A percentile compares a stretch with the other conserved stretches of the same genome.
Conservation (phyloP, 2,113 vertebrate genomes). For the Dendropsophus ebraccatus region DNA sequence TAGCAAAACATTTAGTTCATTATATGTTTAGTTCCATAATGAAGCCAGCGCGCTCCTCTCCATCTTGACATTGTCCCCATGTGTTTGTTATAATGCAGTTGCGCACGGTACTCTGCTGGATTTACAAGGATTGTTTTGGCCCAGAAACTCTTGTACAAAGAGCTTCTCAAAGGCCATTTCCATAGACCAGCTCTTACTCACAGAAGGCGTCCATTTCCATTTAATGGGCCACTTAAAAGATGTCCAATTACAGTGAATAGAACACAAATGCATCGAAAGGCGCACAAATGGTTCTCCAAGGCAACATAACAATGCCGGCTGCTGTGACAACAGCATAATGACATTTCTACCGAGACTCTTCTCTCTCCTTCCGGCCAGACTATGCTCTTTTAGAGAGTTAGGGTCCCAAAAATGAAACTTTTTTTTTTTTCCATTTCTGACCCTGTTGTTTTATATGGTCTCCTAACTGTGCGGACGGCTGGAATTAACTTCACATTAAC, state of each 20-base stretch:
- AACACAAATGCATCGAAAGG: constrained; percentile 23
- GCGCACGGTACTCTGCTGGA: neutral
- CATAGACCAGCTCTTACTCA: constrained; percentile 27
- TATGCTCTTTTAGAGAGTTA: neutral
- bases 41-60: neutral
- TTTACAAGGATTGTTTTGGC: constrained; percentile 35
- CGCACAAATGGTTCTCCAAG: constrained; percentile 49
- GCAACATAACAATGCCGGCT: constrained; percentile 31
- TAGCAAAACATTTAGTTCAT: neutral
- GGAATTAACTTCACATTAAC: neutral
- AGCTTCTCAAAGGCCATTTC: constrained; percentile 43
- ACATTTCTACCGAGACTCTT: constrained; percentile 36
- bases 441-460: neutral
- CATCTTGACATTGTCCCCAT: neutral
- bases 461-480: neutral
- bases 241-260: constrained; percentile 46
- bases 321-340: neutral
- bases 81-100: neutral
- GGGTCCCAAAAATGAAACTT: neutral
- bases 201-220: constrained; percentile 17
- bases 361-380: neutral
- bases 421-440: neutral
- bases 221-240: constrained; percentile 47
- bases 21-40: neutral
- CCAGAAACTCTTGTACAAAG: constrained; percentile 19